Evolutionary conservation across 2,888 invertebrate species (phyloP), one percentile per base, ranked within the genome.

Genomic region (Euplagia quadripunctaria): DNA sequence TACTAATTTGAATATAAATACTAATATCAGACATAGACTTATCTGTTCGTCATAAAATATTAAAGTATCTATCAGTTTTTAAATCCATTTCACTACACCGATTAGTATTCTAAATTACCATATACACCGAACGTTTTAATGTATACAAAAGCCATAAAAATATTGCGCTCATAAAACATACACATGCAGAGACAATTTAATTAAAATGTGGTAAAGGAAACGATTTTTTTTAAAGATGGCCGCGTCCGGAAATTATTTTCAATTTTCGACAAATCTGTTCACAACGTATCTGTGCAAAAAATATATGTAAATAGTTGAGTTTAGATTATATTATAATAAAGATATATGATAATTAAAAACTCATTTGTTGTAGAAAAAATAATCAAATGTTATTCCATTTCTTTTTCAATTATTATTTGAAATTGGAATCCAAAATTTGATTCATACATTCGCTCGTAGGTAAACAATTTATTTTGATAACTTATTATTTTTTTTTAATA

Each of bases 1-100:
- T 55, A 46, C 17, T 64, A 43, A 64, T 63, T 41, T 73, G 43
- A 74, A 31, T 55, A 69, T 67, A 71, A 73, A 55, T 55, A 68
- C 17, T 43, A 68, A 55, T 49, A 66, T 31, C 20, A 42, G 8
- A 64, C 46, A 17, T 49, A n/a, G 20, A 14, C 3, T 46, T 31
- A 51, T 66, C 31, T 51, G 61, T 61, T 61, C 43, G 31, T 31
- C 31, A 61, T 61, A 31, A 2, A 14, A 61, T 20, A 58, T 58
- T 58, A 20, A 20, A 1, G 4, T 12, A 11, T 20, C 20, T 11
- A 20, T 5, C 58, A 58, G 14, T 31, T 58, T 61, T 61, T 12
- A 31, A 61, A 12, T 14, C 61, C 11, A 6, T 31, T 61, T 14
- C 7, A 61, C 16, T 31, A 31, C 31, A 12, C n/a, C 9, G 55